Evolutionary conservation across 2,797 vertebrate genomes (phyloP).

Genomic region (Molossus alvarezi): DNA sequence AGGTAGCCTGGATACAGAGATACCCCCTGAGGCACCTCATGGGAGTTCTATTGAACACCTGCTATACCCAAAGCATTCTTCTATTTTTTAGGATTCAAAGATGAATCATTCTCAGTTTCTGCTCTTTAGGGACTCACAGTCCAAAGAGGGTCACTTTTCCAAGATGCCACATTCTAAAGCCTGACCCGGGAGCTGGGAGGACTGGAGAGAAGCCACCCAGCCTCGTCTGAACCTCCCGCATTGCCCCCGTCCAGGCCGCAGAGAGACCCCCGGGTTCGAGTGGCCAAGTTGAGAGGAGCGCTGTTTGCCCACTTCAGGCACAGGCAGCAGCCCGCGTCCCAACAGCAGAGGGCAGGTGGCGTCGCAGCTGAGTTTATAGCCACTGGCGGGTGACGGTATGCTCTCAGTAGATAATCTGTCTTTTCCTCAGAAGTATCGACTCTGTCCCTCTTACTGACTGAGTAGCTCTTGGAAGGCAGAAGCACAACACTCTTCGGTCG

Average conservation of each 20-base stretch:
- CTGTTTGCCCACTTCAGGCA: background rate
- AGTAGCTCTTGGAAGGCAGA: too few species aligned
- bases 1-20: background rate
- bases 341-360: too few species aligned
- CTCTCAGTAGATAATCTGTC: too few species aligned
- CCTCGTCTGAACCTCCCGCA: background rate
- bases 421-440: too few species aligned
- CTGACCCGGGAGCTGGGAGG: too few species aligned
- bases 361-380: too few species aligned
- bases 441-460: too few species aligned
- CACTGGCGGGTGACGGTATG: too few species aligned
- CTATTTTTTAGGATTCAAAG: background rate
- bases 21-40: background rate
- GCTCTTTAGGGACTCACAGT: background rate
- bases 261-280: rapidly evolving
- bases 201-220: background rate
- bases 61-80: background rate
- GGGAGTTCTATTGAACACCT: background rate
- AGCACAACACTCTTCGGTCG: too few species aligned
- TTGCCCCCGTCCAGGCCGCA: background rate
- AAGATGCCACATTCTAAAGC: background rate
- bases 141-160: background rate
- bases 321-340: too few species aligned
- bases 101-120: background rate
- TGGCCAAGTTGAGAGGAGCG: background rate